phyloP scores from a whole-genome alignment of 2,888 invertebrate genomes.

The Myopa tessellatipennis region DNA sequence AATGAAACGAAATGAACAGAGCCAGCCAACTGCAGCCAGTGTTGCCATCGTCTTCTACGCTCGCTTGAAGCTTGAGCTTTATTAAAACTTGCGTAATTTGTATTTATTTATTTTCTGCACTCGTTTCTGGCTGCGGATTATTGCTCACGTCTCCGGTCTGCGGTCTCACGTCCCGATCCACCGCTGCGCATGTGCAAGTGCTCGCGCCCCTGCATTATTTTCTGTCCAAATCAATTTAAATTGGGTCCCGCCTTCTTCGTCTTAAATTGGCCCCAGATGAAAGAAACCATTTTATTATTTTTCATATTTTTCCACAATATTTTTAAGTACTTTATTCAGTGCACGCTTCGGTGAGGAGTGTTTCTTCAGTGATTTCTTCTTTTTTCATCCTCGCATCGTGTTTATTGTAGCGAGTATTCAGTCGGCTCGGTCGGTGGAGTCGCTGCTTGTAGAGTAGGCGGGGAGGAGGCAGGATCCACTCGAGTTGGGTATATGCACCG shows the following conservation, averaged over 20 bases:
- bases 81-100: background rate
- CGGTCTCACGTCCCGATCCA: background rate
- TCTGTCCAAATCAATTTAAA: constrained; percentile 38
- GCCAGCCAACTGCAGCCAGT: background rate
- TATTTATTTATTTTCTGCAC: constrained; percentile 11
- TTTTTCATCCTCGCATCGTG: background rate
- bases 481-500: background rate
- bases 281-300: constrained; percentile 28
- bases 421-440: background rate
- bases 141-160: background rate
- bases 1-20: background rate
- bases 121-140: constrained; percentile 4
- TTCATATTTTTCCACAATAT: constrained; percentile 1
- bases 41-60: background rate
- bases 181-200: constrained; percentile 29
- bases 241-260: constrained; percentile 34
- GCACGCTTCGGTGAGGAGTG: constrained; percentile 16
- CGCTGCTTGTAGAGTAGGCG: background rate
- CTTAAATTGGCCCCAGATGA: constrained; percentile 37
- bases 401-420: background rate
- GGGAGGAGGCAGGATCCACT: background rate
- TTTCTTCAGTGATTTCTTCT: constrained; percentile 1
- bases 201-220: constrained; percentile 8
- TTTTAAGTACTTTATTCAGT: constrained; percentile 16
- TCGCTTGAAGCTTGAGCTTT: background rate